phyloP scores from a whole-genome alignment of 1,140 invertebrate genomes.

The Caenorhabditis inopinata region DNA sequence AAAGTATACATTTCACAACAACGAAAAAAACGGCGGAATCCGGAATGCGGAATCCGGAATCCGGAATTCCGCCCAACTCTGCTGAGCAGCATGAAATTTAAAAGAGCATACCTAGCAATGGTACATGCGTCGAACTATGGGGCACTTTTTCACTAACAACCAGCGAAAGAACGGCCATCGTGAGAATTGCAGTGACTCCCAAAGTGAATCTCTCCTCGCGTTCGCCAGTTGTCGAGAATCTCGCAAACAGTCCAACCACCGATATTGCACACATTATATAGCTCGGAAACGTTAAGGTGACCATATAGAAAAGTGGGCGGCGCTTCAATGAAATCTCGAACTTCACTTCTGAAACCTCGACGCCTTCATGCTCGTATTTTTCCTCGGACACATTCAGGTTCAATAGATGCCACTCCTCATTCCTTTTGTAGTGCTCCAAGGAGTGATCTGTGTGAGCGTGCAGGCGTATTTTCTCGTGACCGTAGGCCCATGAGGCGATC shows the following conservation, averaged over 20 bases:
- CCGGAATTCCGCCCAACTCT: no score
- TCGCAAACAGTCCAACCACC: conserved; percentile 58
- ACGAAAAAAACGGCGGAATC: no score
- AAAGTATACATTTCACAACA: no score
- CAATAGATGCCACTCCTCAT: conserved; percentile 60
- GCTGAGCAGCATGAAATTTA: no score
- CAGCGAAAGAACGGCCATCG: conserved; percentile 58
- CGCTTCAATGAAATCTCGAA: conserved; percentile 57
- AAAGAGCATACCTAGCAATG: conserved; percentile 53
- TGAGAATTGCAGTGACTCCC: conserved; percentile 57
- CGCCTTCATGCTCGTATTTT: conserved; percentile 60
- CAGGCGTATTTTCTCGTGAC: conserved; percentile 56
- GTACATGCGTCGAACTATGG: conserved; percentile 57
- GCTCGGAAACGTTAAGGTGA: conserved; percentile 56
- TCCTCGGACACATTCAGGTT: conserved; percentile 54
- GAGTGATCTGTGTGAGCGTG: conserved; percentile 54
- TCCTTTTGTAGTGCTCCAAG: conserved; percentile 56
- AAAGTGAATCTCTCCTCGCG: conserved; percentile 58
- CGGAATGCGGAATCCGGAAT: no score
- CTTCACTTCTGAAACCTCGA: conserved; percentile 55
- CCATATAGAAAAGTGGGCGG: conserved; percentile 60
- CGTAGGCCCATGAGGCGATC: conserved; percentile 59
- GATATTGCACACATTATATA: conserved; percentile 60
- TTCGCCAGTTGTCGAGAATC: conserved; percentile 59
- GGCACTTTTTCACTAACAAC: conserved; percentile 61